These are phyloP conservation scores for Colistium nudipinnis DNA, from an alignment of 2,113 vertebrate genomes.

Conservation along the genomic window DNA sequence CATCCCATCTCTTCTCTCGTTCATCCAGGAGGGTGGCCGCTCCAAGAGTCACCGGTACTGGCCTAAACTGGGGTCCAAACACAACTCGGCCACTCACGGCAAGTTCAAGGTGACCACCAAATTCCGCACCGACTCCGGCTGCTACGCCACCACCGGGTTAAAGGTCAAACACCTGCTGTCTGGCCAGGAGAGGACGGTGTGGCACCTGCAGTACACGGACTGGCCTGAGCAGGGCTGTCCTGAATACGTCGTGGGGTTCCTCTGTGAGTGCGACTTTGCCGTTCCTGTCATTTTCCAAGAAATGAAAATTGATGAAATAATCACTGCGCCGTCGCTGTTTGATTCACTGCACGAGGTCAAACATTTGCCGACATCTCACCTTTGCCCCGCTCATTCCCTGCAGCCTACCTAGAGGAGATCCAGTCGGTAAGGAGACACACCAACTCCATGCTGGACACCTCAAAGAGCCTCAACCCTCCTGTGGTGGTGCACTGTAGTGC, in stretches of 20 bases:
- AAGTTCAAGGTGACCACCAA: slow-evolving; percentile 80
- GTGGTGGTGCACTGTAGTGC: slow-evolving; percentile 94
- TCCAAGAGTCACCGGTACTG: slow-evolving; percentile 79
- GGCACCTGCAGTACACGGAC: slow-evolving; percentile 80
- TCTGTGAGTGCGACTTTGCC: slow-evolving; percentile 83
- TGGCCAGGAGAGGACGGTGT: slow-evolving; percentile 78
- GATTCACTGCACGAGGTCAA: no score
- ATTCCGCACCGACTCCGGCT: slow-evolving; percentile 77
- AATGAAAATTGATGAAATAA: neutral
- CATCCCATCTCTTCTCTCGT: slow-evolving; percentile 56
- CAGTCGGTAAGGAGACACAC: slow-evolving; percentile 94
- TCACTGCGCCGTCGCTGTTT: neutral
- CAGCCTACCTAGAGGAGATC: slow-evolving; percentile 95
- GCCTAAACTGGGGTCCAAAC: slow-evolving; percentile 79
- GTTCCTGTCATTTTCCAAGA: neutral
- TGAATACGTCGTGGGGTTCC: slow-evolving; percentile 92
- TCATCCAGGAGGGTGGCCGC: slow-evolving; percentile 69
- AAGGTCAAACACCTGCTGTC: slow-evolving; percentile 79
- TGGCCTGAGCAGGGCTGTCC: slow-evolving; percentile 90
- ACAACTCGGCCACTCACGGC: slow-evolving; percentile 78
- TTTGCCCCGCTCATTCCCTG: neutral
- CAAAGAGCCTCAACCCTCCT: slow-evolving; percentile 86
- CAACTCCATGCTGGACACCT: slow-evolving; percentile 91
- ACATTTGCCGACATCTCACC: neutral
- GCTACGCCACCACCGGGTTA: slow-evolving; percentile 77